Conservation (phyloP, 2,888 invertebrate species). For the Trimorus sp. region DNA sequence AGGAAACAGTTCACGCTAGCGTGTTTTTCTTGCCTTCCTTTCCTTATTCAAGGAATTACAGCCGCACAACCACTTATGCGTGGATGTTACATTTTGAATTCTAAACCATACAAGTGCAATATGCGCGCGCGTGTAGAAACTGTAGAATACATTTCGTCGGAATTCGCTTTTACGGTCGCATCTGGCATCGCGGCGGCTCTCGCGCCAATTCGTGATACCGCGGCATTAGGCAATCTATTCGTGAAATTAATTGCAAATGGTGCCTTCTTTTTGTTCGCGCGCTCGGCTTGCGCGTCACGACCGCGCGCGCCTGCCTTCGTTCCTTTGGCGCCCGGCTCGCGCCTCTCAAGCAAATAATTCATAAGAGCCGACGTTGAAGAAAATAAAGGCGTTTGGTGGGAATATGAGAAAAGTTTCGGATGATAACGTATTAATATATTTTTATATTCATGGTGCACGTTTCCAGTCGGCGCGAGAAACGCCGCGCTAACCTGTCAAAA, state of each 20-base stretch:
- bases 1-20: conserved; percentile 73
- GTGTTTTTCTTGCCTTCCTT: conserved; percentile 63
- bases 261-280: conserved; percentile 23
- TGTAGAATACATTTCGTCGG: conserved; percentile 55
- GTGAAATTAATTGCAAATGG: conserved; percentile 55
- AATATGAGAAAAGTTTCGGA: conserved; percentile 64
- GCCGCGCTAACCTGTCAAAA: conserved; percentile 58
- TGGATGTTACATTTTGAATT: conserved; percentile 66
- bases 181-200: conserved; percentile 57
- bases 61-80: conserved; percentile 62
- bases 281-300: conserved; percentile 16
- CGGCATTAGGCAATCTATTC: conserved; percentile 48
- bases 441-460: conserved; percentile 65
- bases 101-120: conserved; percentile 63
- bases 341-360: conserved; percentile 52
- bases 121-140: conserved; percentile 59
- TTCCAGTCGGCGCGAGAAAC: conserved; percentile 49
- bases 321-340: not conserved
- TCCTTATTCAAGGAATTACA: conserved; percentile 61
- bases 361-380: conserved; percentile 57
- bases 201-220: conserved; percentile 53
- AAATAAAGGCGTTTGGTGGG: conserved; percentile 59
- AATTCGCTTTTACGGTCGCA: conserved; percentile 63
- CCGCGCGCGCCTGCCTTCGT: conserved; percentile 8
- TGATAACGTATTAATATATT: conserved; percentile 65